Percentiles rank a stretch among this genome's conserved stretches.
These are phyloP conservation scores for Rostratula benghalensis DNA, from an alignment of 2,113 vertebrate species.

Conservation along the genomic window DNA sequence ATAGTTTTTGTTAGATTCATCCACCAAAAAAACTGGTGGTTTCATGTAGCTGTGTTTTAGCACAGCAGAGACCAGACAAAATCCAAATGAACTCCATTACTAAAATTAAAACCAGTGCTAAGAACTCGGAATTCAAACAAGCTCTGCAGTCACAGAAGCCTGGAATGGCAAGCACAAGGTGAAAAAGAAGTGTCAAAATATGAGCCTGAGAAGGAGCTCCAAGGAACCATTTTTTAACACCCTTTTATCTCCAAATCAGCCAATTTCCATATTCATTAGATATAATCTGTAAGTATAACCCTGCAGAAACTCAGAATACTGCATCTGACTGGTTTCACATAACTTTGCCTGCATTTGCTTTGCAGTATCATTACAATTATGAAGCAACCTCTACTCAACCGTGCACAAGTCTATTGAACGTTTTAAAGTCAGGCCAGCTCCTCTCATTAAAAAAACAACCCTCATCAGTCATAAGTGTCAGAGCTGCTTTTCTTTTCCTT, in stretches of 20 bases:
- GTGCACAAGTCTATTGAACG: not conserved
- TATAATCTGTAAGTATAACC: not conserved
- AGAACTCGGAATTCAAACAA: not conserved
- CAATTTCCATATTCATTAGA: not conserved
- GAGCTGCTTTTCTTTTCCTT: not conserved
- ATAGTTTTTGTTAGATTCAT: not conserved
- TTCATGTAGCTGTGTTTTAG: not conserved
- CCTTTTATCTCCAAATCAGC: not conserved
- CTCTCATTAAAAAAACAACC: not conserved
- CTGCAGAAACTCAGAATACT: not conserved
- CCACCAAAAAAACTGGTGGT: not conserved
- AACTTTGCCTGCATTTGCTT: not conserved
- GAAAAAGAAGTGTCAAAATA: not conserved
- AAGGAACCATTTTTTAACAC: not conserved
- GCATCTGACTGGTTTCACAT: not conserved
- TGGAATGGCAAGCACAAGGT: not conserved
- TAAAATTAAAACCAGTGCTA: constrained; percentile 20
- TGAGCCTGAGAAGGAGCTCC: not conserved
- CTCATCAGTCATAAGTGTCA: not conserved
- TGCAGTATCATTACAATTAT: not conserved
- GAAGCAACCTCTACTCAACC: not conserved
- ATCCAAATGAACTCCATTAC: not conserved
- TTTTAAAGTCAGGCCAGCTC: not conserved
- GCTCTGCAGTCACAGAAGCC: not conserved
- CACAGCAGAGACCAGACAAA: constrained; percentile 2